Evolutionary conservation across 2,888 invertebrate species (phyloP).

Genomic region (Linyphia triangularis): DNA sequence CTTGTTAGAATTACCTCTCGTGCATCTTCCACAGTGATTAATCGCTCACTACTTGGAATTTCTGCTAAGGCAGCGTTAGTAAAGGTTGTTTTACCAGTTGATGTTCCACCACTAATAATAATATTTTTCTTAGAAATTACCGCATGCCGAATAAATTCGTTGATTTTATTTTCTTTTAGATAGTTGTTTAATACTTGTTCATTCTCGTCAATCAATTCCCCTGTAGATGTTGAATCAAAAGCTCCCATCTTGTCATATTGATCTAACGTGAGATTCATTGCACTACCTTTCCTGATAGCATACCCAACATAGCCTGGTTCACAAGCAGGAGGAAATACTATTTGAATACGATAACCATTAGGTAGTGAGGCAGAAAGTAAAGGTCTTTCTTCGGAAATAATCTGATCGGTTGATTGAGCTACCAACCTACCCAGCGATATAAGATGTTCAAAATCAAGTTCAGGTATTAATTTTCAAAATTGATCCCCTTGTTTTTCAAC

Average conservation of each 20-base stretch:
- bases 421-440: not conserved
- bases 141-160: not conserved
- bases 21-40: conserved; percentile 4
- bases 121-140: conserved; percentile 10
- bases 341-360: conserved; percentile 1
- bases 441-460: not conserved
- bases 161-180: not conserved
- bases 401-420: not conserved
- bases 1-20: not conserved
- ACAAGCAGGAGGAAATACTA: conserved; percentile 1
- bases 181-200: not conserved
- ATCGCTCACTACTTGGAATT: not conserved
- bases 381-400: not conserved
- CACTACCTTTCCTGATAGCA: not conserved
- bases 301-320: not conserved
- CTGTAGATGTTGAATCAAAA: not conserved
- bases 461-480: not conserved
- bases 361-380: conserved; percentile 1
- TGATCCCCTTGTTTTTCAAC: not conserved
- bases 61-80: not conserved
- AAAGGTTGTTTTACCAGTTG: not conserved
- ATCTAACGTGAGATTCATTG: not conserved
- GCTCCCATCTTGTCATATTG: not conserved
- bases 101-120: conserved; percentile 14
- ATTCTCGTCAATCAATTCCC: not conserved